Percentiles rank a stretch among this genome's conserved stretches.
Evolutionary conservation across 1,140 invertebrate species (phyloP).

Genomic region (Bilobella aurantiaca): DNA sequence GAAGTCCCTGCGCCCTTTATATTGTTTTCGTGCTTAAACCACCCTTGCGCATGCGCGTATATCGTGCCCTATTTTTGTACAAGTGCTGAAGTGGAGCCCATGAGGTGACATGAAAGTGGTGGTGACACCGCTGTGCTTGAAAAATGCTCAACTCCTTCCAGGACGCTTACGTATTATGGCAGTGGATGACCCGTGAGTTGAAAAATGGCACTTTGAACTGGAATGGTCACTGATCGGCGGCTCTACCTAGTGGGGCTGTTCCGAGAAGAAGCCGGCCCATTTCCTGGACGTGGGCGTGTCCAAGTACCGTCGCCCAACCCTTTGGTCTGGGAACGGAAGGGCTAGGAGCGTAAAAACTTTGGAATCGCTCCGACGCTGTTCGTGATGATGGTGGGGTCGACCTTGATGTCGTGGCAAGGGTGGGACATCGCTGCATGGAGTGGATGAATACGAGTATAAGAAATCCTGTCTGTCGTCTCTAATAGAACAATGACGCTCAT

Average conservation of each 20-base stretch:
- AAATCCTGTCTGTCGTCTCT: neutral
- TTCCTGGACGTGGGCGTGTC: constrained; percentile 57
- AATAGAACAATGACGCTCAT: neutral
- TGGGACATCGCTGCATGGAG: neutral
- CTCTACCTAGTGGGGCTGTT: constrained; percentile 43
- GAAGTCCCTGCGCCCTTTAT: neutral
- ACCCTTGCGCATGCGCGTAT: neutral
- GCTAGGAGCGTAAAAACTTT: constrained; percentile 76
- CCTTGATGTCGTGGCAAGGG: neutral
- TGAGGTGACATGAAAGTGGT: too few species aligned
- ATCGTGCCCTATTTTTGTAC: neutral
- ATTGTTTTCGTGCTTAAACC: neutral
- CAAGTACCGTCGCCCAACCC: constrained; percentile 67
- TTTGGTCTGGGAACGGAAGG: constrained; percentile 80
- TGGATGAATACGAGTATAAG: neutral
- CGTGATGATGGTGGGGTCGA: neutral
- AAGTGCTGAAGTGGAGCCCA: too few species aligned
- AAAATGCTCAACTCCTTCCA: too few species aligned
- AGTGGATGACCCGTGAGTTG: neutral
- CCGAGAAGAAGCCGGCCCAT: constrained; percentile 71
- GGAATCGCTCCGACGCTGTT: constrained; percentile 14
- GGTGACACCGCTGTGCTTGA: too few species aligned
- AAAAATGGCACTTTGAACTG: neutral
- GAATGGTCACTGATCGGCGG: neutral
- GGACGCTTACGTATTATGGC: constrained; percentile 4